phyloP scores from a whole-genome alignment of 2,888 invertebrate genomes.

The Abrostola triplasia region DNA sequence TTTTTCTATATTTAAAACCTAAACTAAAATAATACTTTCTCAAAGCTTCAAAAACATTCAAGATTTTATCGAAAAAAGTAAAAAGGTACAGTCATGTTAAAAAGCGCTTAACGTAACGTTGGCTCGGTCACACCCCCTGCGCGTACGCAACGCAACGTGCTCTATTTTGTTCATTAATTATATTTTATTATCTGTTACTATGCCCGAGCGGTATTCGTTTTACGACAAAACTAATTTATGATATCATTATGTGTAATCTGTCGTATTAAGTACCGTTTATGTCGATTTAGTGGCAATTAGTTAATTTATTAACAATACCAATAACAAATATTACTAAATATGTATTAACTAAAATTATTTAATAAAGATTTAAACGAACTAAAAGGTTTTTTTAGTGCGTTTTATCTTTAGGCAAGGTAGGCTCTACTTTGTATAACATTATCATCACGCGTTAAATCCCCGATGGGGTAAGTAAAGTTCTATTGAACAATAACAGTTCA shows the following conservation, averaged over 20 bases:
- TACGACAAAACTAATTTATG: constrained; percentile 43
- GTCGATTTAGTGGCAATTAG: constrained; percentile 24
- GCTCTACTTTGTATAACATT: too few species aligned
- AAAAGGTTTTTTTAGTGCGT: too few species aligned
- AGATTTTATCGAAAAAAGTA: constrained; percentile 27
- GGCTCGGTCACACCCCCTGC: constrained; percentile 55
- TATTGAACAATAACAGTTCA: too few species aligned
- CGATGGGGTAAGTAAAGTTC: too few species aligned
- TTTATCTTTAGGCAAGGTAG: too few species aligned
- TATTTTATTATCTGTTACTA: constrained; percentile 30
- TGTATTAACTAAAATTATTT: too few species aligned
- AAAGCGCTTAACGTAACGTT: constrained; percentile 65
- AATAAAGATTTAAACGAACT: too few species aligned
- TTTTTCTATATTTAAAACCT: background rate
- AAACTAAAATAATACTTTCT: constrained; percentile 18
- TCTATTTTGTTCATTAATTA: constrained; percentile 49
- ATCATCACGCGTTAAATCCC: too few species aligned
- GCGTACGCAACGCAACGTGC: constrained; percentile 45
- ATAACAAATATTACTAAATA: too few species aligned
- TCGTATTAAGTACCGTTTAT: constrained; percentile 26
- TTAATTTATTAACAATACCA: constrained; percentile 28
- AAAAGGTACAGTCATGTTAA: constrained; percentile 64
- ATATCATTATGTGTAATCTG: constrained; percentile 39
- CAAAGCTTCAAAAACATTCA: constrained; percentile 36
- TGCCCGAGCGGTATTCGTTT: constrained; percentile 15